Conservation (phyloP, 2,113 vertebrate species). For the Xenus cinereus region DNA sequence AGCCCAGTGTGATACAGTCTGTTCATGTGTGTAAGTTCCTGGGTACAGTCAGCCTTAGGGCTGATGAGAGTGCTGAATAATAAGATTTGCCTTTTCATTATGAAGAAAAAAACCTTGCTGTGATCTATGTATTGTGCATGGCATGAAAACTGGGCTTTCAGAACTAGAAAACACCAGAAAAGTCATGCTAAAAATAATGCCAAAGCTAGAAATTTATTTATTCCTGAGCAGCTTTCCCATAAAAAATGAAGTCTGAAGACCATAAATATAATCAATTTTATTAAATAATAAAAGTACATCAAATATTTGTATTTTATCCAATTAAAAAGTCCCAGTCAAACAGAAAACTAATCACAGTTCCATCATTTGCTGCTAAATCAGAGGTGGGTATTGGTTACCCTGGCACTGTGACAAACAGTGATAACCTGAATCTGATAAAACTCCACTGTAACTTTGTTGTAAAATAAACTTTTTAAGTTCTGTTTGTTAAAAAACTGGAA, state of each 20-base stretch:
- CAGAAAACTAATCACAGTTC: constrained; percentile 39
- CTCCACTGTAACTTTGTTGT: constrained; percentile 22
- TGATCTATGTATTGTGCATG: not conserved
- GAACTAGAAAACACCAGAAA: not conserved
- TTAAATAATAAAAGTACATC: constrained; percentile 69
- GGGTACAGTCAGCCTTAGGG: not conserved
- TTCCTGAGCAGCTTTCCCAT: not conserved
- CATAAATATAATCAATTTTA: constrained; percentile 69
- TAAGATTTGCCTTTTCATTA: not conserved
- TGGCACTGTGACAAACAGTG: constrained; percentile 44
- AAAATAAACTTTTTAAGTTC: constrained; percentile 52
- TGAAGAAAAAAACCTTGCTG: not conserved
- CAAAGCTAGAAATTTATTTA: not conserved
- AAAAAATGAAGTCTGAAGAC: constrained; percentile 45
- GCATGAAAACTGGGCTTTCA: not conserved
- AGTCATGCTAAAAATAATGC: not conserved
- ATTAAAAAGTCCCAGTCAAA: constrained; percentile 58
- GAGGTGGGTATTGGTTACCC: constrained; percentile 59
- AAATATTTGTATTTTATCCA: constrained; percentile 47
- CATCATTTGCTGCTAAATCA: constrained; percentile 48
- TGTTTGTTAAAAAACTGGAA: constrained; percentile 45
- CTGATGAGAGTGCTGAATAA: not conserved
- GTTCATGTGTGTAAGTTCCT: not conserved
- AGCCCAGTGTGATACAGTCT: not conserved
- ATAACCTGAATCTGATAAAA: constrained; percentile 53